A percentile compares a stretch with the other conserved stretches of the same genome.
Conservation (phyloP, 2,113 vertebrate species). For the Elephantulus edwardii region DNA sequence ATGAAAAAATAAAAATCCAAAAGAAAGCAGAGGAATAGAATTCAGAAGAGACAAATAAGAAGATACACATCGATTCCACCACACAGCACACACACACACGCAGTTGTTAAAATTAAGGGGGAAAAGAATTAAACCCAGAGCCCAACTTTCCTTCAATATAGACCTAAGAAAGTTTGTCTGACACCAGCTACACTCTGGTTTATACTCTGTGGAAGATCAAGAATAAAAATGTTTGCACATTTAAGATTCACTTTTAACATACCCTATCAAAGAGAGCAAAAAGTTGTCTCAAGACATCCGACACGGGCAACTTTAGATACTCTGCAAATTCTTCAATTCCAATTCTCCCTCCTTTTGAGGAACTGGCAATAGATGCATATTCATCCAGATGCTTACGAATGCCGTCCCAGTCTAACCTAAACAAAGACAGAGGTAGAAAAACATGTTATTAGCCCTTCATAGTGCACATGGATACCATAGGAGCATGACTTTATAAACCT, state of each 20-base stretch:
- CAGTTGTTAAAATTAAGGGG: neutral
- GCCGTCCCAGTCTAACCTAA: conserved; percentile 94
- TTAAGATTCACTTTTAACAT: conserved; percentile 69
- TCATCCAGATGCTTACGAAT: conserved; percentile 91
- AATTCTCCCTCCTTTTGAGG: conserved; percentile 94
- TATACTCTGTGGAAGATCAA: neutral
- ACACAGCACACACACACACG: neutral
- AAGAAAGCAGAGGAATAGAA: neutral
- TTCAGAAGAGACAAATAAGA: neutral
- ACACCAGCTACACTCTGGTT: neutral
- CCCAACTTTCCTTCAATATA: neutral
- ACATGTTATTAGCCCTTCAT: neutral
- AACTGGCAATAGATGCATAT: conserved; percentile 91
- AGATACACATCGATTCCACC: neutral
- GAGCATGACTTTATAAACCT: neutral
- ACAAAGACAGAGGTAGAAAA: neutral
- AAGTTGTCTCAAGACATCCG: conserved; percentile 89
- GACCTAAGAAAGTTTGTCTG: neutral
- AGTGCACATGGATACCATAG: neutral
- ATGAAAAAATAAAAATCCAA: neutral
- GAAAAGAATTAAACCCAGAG: neutral
- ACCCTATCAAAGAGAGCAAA: conserved; percentile 97
- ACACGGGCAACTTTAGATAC: conserved; percentile 93
- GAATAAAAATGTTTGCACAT: neutral
- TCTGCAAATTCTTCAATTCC: conserved; percentile 92